These are phyloP conservation scores for Centroberyx gerrardi DNA, from an alignment of 2,797 vertebrate species.

Conservation along the genomic window DNA sequence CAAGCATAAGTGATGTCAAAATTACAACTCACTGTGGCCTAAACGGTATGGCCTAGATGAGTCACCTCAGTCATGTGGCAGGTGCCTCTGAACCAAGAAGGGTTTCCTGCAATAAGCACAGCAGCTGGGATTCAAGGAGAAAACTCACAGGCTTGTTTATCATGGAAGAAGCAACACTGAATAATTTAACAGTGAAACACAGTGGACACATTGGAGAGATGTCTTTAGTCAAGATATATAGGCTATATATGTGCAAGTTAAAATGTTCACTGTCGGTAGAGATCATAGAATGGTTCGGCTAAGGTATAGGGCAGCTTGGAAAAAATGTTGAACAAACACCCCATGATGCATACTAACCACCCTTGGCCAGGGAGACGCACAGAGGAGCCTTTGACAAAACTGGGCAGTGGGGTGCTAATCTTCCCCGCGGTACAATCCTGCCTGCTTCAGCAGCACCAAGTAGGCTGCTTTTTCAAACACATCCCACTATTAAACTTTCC, in stretches of 20 bases:
- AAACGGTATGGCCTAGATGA: constrained; percentile 37
- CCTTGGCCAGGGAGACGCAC: constrained; percentile 56
- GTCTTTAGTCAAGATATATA: constrained; percentile 4
- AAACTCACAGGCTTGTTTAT: constrained; percentile 29
- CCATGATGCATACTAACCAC: constrained; percentile 79
- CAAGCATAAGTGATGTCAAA: not conserved
- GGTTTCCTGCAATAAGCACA: not conserved
- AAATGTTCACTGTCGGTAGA: constrained; percentile 10
- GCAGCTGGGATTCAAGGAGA: not conserved
- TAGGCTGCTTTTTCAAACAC: constrained; percentile 23
- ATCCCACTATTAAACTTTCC: not conserved
- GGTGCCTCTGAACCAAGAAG: constrained; percentile 10
- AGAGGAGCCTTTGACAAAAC: constrained; percentile 78
- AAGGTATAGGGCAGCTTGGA: constrained; percentile 15
- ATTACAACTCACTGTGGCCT: constrained; percentile 4
- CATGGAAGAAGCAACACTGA: constrained; percentile 11
- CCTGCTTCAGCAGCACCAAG: constrained; percentile 30
- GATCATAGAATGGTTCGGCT: constrained; percentile 24
- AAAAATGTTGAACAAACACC: constrained; percentile 43
- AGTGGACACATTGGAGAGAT: constrained; percentile 8
- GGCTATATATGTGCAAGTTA: not conserved
- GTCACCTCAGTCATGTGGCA: constrained; percentile 21
- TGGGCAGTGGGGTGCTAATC: constrained; percentile 59
- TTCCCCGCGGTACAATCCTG: constrained; percentile 43
- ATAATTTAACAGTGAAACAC: constrained; percentile 38